phyloP scores from a whole-genome alignment of 2,113 vertebrate genomes.

The Limnothrissa miodon region DNA sequence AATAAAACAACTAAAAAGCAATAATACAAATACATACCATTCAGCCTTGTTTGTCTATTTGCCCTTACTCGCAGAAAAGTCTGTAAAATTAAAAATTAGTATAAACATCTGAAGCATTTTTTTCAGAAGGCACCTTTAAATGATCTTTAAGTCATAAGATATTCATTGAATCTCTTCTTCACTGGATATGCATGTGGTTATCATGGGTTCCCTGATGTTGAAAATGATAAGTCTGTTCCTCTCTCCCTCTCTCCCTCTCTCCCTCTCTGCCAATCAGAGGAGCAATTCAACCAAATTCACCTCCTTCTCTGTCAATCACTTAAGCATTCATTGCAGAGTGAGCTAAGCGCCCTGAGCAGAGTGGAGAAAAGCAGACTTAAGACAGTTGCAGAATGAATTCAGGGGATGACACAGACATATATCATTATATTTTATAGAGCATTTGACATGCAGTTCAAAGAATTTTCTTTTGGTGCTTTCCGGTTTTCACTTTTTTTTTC shows the following conservation, averaged over 20 bases:
- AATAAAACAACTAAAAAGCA: not conserved
- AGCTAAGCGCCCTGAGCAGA: not conserved
- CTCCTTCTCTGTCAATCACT: not conserved
- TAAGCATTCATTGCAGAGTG: not conserved
- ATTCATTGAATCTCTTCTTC: not conserved
- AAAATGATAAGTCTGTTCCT: not conserved
- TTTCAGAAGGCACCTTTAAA: not conserved
- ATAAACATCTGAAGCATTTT: not conserved
- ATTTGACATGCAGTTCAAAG: too few species aligned
- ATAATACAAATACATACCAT: conserved; percentile 77
- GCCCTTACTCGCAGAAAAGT: conserved; percentile 92
- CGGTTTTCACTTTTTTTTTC: not conserved
- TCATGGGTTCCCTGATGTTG: not conserved
- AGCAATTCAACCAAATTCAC: not conserved
- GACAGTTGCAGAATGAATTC: not conserved
- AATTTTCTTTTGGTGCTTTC: not conserved
- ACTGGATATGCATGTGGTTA: not conserved
- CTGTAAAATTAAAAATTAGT: conserved; percentile 61
- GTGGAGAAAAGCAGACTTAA: not conserved
- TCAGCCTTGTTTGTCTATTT: conserved; percentile 94
- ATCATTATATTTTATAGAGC: not conserved
- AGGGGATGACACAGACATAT: not conserved
- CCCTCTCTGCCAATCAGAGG: not conserved
- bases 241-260: not conserved
- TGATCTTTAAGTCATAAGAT: not conserved